Base-by-base conservation (phyloP, 2,888 invertebrate species). In the Hirtodrosophila histrioides region DNA sequence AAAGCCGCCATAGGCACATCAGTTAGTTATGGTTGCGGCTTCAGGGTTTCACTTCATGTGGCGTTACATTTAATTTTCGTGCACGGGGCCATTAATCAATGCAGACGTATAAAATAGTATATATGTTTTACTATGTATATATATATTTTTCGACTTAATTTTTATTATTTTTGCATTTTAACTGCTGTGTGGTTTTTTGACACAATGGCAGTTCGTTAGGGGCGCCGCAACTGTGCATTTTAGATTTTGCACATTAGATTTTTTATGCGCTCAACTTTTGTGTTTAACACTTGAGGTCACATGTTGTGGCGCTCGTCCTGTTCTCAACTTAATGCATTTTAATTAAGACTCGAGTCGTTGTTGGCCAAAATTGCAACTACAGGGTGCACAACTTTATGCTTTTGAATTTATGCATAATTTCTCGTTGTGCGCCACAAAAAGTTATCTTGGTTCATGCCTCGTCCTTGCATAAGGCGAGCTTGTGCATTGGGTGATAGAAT, bases 321-420 rank as follows among this genome's bases (percentile, higher is more conserved):
- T 36, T 48, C 50, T 49, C 51, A 71, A 75, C 71, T 77, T 71
- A 77, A 79, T 79, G 80, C 80, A 79, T 79, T 79, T 79, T 77
- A 80, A 79, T 79, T 77, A 77, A 66, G 75, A 67, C 55, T 48
- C 53, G 50, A 64, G 66, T 60, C 31, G 56, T 39, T 58, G 31
- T 40, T 35, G 57, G 24, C 33, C 27, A 29, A 37, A 41, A 51
- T 51, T 62, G 31, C 50, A 69, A 61, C 63, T 64, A 41, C 57
- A 50, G 53, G 58, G 44, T 53, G 36, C 35, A 58, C 69, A 79
- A 74, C 51, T 76, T 76, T 79, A 57, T 70, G 76, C 69, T 64
- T 78, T 69, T 72, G 61, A 69, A 67, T 74, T 74, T 76, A 69
- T 71, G 76, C 65, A 79, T 79, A 77, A 75, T 79, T 77, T 76